Evolutionary conservation across 2,113 vertebrate species (phyloP).

Genomic region (Nipponia nippon): DNA sequence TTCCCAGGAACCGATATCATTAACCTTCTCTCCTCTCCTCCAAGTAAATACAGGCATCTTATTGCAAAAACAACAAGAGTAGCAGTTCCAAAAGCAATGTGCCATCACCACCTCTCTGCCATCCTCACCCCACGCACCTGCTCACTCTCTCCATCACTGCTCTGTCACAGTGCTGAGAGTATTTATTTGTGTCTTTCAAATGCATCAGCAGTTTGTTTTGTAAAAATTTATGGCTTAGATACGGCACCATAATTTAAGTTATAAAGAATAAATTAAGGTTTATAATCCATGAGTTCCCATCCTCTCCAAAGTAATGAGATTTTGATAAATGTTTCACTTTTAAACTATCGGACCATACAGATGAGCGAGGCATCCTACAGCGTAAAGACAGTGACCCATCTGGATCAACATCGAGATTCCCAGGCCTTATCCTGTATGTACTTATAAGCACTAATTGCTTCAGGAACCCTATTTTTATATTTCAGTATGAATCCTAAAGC

Average conservation of each 20-base stretch:
- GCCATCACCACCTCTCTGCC: neutral
- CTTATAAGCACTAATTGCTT: neutral
- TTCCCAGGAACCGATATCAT: constrained; percentile 44
- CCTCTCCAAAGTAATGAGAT: constrained; percentile 35
- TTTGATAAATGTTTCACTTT: constrained; percentile 33
- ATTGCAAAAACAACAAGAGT: constrained; percentile 59
- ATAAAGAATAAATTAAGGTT: constrained; percentile 33
- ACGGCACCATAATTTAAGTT: neutral
- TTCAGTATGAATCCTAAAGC: neutral
- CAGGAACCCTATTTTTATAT: neutral
- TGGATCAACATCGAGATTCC: neutral
- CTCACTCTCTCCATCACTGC: neutral
- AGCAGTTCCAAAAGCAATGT: constrained; percentile 8
- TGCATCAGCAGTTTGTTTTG: constrained; percentile 8
- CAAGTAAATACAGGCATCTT: constrained; percentile 10
- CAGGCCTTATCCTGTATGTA: neutral
- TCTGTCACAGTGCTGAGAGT: neutral
- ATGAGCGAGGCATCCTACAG: neutral
- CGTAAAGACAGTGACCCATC: neutral
- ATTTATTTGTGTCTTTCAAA: neutral
- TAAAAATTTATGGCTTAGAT: constrained; percentile 12
- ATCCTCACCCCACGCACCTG: neutral
- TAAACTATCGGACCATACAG: neutral
- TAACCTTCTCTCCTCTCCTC: constrained; percentile 48
- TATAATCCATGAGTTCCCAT: constrained; percentile 37